Conservation (phyloP, 2,797 vertebrate species). For the Rhinichthys osculus region DNA sequence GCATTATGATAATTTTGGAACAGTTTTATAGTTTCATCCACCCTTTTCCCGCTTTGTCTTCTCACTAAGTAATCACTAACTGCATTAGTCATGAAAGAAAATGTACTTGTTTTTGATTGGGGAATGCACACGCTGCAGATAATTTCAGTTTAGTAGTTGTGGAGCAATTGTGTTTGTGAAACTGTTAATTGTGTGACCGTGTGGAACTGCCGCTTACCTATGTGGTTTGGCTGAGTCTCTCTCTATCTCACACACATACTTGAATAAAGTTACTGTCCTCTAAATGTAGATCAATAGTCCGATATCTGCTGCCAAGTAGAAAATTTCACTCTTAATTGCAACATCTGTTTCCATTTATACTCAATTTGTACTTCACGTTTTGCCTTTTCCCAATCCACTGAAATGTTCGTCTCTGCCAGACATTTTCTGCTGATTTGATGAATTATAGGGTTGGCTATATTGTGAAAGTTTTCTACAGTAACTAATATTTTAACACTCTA, state of each 20-base stretch:
- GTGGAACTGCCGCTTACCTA: constrained; percentile 15
- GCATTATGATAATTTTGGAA: constrained; percentile 5
- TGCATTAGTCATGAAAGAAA: constrained; percentile 67
- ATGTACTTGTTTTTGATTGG: constrained; percentile 67
- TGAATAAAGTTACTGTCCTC: constrained; percentile 37
- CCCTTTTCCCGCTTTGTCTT: constrained; percentile 43
- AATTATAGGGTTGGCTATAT: constrained; percentile 17
- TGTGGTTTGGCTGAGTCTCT: not conserved
- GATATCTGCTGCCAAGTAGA: constrained; percentile 41
- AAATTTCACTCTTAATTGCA: constrained; percentile 42
- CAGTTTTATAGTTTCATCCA: not conserved
- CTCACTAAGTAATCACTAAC: constrained; percentile 67
- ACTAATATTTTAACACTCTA: not conserved
- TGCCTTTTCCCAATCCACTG: constrained; percentile 17
- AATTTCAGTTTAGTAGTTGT: constrained; percentile 70
- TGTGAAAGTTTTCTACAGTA: not conserved
- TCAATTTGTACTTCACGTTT: constrained; percentile 27
- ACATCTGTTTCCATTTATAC: constrained; percentile 60
- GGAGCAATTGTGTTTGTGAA: constrained; percentile 58
- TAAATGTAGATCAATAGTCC: constrained; percentile 53
- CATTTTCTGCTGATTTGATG: constrained; percentile 17
- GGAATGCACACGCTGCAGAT: constrained; percentile 60
- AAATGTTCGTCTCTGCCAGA: constrained; percentile 20
- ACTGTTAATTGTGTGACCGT: constrained; percentile 15
- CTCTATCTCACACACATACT: not conserved